phyloP scores from a whole-genome alignment of 2,113 vertebrate species.

The Platichthys stellatus region DNA sequence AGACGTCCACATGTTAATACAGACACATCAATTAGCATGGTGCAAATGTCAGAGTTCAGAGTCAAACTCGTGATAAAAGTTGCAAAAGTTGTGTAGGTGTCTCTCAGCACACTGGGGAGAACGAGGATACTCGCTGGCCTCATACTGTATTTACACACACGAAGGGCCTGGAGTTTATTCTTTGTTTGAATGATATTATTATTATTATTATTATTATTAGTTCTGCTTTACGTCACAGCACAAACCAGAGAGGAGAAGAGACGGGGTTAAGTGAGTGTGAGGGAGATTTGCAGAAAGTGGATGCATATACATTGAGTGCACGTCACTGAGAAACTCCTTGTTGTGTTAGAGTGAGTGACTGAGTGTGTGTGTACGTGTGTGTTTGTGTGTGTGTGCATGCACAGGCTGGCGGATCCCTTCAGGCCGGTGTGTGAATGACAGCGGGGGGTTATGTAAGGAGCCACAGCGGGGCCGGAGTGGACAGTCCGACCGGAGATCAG shows the following conservation, averaged over 20 bases:
- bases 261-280: not conserved
- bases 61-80: conserved; percentile 57
- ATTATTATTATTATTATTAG: not conserved
- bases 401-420: conserved; percentile 68
- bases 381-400: conserved; percentile 31
- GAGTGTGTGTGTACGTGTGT: conserved; percentile 12
- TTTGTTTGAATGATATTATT: not conserved
- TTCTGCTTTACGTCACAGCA: conserved; percentile 17
- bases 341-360: not conserved
- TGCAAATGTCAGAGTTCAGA: conserved; percentile 67
- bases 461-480: conserved; percentile 82
- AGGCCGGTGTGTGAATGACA: conserved; percentile 82
- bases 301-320: conserved; percentile 43
- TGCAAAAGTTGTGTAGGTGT: conserved; percentile 70
- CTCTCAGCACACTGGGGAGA: conserved; percentile 25
- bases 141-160: conserved; percentile 27
- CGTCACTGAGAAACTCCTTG: conserved; percentile 32
- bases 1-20: conserved; percentile 63
- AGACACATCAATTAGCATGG: conserved; percentile 66
- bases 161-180: not conserved
- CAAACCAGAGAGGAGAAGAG: conserved; percentile 3
- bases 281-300: conserved; percentile 2
- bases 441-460: conserved; percentile 85
- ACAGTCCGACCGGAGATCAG: conserved; percentile 86
- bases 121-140: conserved; percentile 23